Evolutionary conservation across 2,113 vertebrate species (phyloP), one percentile per base, ranked within the genome.

Genomic region (Pterophyllum scalare): DNA sequence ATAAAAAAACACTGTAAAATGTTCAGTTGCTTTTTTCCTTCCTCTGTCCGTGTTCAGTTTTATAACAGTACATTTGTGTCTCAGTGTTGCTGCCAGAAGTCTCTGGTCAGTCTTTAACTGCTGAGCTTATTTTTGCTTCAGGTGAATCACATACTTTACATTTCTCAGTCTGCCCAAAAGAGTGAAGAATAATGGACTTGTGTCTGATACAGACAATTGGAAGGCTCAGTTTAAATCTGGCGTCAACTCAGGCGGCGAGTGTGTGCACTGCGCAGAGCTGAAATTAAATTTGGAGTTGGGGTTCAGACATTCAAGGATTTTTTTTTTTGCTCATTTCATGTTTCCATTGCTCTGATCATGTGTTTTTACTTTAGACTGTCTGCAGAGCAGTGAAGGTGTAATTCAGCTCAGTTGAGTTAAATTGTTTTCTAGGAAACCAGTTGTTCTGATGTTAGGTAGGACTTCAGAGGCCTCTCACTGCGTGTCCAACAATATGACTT

Each of bases 71-170:
- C 49, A 57, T 13, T 58, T 76, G 80, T 65, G 57, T 75, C 56
- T 61, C 24, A 20, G 28, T 33, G 56, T 38, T 65, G 22, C 54
- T 12, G 33, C 59, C 54, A 76, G 64, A 80, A 3, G 84, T 38
- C 9, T 38, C 35, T 38, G 35, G 1, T 83, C 59, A 82, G 28
- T 83, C 59, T 86, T 81, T 60, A 72, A 81, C 83, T 22, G 57
- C 67, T 64, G 82, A 80, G 54, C 74, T 77, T 64, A 6, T 79
- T 91, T 59, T 79, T 56, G 81, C 91, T 88, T 67, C 89, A 81
- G 90, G 84, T 91, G 28, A 86, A 67, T 17, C 54, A 54, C 86
- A 89, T 91, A 81, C 75, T 89, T 89, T 65, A 31, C 62, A 87
- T 91, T 83, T 90, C 57, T 91, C 77, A 1, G 65, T 86, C 75